These are phyloP conservation scores for Chionoecetes opilio DNA, from an alignment of 1,140 invertebrate species.

Conservation along the genomic window DNA sequence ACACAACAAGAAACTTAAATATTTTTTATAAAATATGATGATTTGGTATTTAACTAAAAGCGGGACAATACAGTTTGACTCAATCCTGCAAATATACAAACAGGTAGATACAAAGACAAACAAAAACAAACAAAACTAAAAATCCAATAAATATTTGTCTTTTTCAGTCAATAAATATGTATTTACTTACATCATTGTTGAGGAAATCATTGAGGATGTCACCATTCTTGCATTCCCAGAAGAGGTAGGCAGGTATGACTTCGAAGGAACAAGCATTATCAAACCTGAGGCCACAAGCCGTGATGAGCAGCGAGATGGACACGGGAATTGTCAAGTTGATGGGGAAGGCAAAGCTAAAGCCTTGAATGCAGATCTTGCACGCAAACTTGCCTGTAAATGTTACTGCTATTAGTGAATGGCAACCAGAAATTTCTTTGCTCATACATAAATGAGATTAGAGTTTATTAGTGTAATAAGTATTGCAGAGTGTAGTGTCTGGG, in stretches of 20 bases:
- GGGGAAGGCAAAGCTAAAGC: constrained; percentile 97
- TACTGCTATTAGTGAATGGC: constrained; percentile 67
- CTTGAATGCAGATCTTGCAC: constrained; percentile 98
- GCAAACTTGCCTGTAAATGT: constrained; percentile 91
- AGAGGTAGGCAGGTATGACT: constrained; percentile 92
- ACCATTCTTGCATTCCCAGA: constrained; percentile 93
- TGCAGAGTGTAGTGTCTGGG: not conserved
- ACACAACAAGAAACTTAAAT: too few species aligned
- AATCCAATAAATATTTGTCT: too few species aligned
- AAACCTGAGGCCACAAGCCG: constrained; percentile 93
- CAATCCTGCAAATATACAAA: too few species aligned
- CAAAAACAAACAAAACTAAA: too few species aligned
- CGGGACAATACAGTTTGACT: too few species aligned
- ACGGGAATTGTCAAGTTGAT: constrained; percentile 96
- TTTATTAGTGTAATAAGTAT: constrained; percentile 57
- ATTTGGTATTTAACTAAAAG: too few species aligned
- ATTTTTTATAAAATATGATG: too few species aligned
- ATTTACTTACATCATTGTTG: constrained; percentile 87
- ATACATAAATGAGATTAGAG: not conserved
- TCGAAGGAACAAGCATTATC: constrained; percentile 93
- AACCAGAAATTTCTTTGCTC: not conserved
- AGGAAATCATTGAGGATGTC: constrained; percentile 94
- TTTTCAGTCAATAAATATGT: not conserved
- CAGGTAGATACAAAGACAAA: too few species aligned
- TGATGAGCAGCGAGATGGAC: constrained; percentile 93